A percentile compares a stretch with the other conserved stretches of the same genome.
phyloP scores from a whole-genome alignment of 2,888 invertebrate genomes.

The Bugula neritina region DNA sequence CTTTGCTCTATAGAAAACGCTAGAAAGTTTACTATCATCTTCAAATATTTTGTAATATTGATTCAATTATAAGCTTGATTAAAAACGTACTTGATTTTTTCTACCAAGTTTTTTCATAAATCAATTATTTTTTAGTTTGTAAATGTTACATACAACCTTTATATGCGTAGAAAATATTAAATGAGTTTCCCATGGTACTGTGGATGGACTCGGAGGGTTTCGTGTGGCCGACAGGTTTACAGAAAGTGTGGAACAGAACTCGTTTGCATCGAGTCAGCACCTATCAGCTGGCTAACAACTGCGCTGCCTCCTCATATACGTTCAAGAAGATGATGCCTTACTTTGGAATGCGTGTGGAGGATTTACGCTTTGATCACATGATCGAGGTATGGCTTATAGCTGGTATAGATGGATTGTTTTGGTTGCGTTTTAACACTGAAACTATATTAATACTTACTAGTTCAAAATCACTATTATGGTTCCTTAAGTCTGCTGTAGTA shows the following conservation, averaged over 20 bases:
- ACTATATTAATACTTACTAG: too few relatives aligned
- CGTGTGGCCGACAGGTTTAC: not conserved
- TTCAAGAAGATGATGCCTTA: conserved; percentile 23
- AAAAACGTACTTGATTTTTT: too few relatives aligned
- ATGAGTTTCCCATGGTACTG: conserved; percentile 17
- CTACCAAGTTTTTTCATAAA: too few relatives aligned
- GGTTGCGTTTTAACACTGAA: too few relatives aligned
- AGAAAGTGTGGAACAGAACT: not conserved
- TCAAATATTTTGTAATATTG: too few relatives aligned
- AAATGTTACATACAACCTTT: too few relatives aligned
- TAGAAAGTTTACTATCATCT: too few relatives aligned
- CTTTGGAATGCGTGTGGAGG: conserved; percentile 7
- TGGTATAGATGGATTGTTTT: too few relatives aligned
- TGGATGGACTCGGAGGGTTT: conserved; percentile 23
- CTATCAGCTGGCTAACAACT: not conserved
- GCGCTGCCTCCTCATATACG: conserved; percentile 10
- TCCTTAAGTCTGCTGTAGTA: too few relatives aligned
- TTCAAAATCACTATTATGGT: not conserved
- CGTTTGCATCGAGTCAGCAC: not conserved
- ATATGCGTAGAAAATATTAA: conserved; percentile 11
- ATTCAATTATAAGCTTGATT: too few relatives aligned
- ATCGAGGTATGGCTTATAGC: conserved; percentile 16
- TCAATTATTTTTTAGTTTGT: too few relatives aligned
- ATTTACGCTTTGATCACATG: conserved; percentile 9
- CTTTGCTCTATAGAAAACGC: too few relatives aligned